Base-by-base conservation (phyloP, 2,797 vertebrate genomes). In the Rhinogobio ventralis region DNA sequence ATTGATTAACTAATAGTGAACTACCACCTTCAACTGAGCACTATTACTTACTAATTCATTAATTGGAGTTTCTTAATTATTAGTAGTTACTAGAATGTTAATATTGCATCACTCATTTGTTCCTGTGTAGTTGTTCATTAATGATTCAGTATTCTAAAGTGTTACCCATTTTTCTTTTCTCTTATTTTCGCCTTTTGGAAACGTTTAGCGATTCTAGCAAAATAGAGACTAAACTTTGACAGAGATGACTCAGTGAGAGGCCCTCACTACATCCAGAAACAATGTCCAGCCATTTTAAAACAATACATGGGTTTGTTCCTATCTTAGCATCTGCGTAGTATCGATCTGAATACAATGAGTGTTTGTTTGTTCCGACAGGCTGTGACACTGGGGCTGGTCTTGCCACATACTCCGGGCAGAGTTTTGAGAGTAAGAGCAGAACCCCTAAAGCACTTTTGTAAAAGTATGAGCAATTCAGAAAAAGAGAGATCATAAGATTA, bases 291-390 rank as follows among this genome's bases (percentile, higher is more conserved):
- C 15, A 42, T 89, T 76, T 82, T 73, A 89, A 87, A 87, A 92
- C 92, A 94, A 92, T 93, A 90, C 88, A 88, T 77, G 33, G 14
- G 90, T 91, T 93, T 94, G 91, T 94, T 94, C 87, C 62, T 85
- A 81, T n/a, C 67, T 86, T 89, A 88, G 88, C 91, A 91, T 93
- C 91, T 94, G 94, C 91, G 88, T 92, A 94, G 90, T 90, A 91
- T 94, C 92, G 89, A 81, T 79, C 30, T 80, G 25, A 78, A 74
- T 33, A 81, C 67, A 87, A 67, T 14, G 4, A n/a, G 60, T 45
- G 82, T 86, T 74, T 89, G 60, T 88, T 90, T 89, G 86, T 79
- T 45, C 60, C 80, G 15, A 45, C 39, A 76, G 71, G 80, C 74
- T 75, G 85, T 69, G 87, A 91, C 86, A 89, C 86, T 76, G 81